Evolutionary conservation across 2,113 vertebrate genomes (phyloP).

Genomic region (Oreochromis tanganicae): DNA sequence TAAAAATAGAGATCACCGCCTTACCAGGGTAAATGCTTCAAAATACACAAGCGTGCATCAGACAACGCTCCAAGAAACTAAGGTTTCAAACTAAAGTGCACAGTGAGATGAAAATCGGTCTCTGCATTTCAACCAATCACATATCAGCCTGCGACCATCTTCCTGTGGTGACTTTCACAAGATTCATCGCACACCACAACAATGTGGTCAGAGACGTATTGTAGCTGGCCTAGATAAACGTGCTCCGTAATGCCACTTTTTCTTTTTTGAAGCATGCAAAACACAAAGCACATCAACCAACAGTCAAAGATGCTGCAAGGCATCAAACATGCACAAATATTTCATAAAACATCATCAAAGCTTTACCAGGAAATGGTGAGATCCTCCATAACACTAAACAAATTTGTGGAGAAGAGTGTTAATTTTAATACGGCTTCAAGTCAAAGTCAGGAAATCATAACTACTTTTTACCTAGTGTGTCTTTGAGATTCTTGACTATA

Average conservation of each 20-base stretch:
- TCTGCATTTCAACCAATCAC: background rate
- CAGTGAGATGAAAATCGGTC: background rate
- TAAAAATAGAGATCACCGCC: background rate
- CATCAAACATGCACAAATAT: background rate
- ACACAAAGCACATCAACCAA: background rate
- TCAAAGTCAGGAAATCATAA: background rate
- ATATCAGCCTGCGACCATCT: background rate
- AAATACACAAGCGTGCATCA: background rate
- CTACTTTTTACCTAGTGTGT: constrained; percentile 79
- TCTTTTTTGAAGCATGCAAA: background rate
- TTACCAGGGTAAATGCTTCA: background rate
- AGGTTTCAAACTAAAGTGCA: background rate
- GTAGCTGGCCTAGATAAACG: background rate
- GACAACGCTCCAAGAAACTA: background rate
- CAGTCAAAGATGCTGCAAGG: background rate
- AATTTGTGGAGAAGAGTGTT: background rate
- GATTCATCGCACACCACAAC: background rate
- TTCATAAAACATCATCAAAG: background rate
- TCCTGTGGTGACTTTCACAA: background rate
- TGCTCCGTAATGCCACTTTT: background rate
- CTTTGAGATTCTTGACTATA: constrained; percentile 89
- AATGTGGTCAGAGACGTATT: constrained; percentile 9
- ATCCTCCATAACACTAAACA: background rate
- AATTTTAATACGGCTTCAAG: background rate
- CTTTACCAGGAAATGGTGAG: background rate